A percentile compares a stretch with the other conserved stretches of the same genome.
phyloP scores from a whole-genome alignment of 2,888 invertebrate species.

The Drosophila longiperda region DNA sequence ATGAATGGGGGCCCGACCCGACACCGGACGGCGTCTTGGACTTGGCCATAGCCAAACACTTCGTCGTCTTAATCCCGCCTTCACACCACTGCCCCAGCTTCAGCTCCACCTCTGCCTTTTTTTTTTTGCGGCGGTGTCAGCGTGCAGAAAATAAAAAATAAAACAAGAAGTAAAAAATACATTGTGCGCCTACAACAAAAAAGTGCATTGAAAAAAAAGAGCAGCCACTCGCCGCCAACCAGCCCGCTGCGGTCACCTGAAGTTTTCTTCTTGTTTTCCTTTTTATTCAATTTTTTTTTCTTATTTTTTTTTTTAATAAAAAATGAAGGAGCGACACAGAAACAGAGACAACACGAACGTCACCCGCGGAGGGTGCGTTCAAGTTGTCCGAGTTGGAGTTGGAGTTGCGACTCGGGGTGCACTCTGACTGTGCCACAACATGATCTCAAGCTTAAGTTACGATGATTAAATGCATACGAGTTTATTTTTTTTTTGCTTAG shows the following conservation, averaged over 20 bases:
- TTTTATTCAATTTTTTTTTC: slow-evolving; percentile 17
- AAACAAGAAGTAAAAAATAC: slow-evolving; percentile 25
- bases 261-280: slow-evolving; percentile 51
- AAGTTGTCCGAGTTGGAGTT: slow-evolving; percentile 8
- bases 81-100: slow-evolving; percentile 16
- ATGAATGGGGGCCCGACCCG: slow-evolving; percentile 50
- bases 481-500: slow-evolving; percentile 73
- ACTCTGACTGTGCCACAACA: slow-evolving; percentile 74
- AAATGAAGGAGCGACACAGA: slow-evolving; percentile 63
- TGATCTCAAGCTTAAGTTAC: slow-evolving; percentile 80
- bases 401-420: slow-evolving; percentile 14
- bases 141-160: slow-evolving; percentile 46
- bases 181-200: slow-evolving; percentile 61
- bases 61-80: slow-evolving; percentile 73
- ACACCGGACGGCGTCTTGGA: slow-evolving; percentile 11
- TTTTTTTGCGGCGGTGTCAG: slow-evolving; percentile 32
- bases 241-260: slow-evolving; percentile 73
- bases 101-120: slow-evolving; percentile 24
- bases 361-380: slow-evolving; percentile 61
- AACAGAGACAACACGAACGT: slow-evolving; percentile 32
- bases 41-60: slow-evolving; percentile 53
- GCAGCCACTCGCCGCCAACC: slow-evolving; percentile 24
- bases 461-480: slow-evolving; percentile 81
- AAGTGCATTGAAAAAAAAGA: slow-evolving; percentile 10
- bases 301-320: slow-evolving; percentile 41